Evolutionary conservation across 1,140 invertebrate genomes (phyloP), one percentile per base, ranked within the genome.

Genomic region (Sminthurides bifidus): DNA sequence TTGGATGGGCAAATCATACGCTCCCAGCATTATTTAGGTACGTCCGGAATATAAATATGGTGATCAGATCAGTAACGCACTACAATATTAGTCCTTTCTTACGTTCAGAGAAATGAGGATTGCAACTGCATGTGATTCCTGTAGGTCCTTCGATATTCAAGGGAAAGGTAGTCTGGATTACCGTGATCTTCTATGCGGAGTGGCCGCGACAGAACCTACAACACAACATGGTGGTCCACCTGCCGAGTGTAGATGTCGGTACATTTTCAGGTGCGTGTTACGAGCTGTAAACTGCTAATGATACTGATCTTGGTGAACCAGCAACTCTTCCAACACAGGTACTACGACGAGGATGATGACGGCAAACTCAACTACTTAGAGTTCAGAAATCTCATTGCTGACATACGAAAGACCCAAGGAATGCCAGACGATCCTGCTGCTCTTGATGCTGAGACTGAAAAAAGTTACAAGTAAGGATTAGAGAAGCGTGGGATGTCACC

Each of bases 171-270:
- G 69, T 31, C 59, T 77, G 15, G 68, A 65, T 12, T 75, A 68
- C 64, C 70, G 70, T 26, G 76, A 78, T 48, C 65, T 77, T 27
- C 58, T 78, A 37, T 59, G 71, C 17, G 77, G 76, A 14, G 44
- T 79, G 4, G 75, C 76, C 17, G 74, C 73, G 4, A 69, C 77
- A 58, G 77, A 79, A 53, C 75, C 73, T 0, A 63, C 54, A 19
- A 78, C 76, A n/a, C 72, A 71, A 30, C 76, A 79, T 69, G 77
- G 77, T 43, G 75, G 76, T 15, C 68, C 70, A 51, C 72, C 75
- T 17, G 77, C 74, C 0, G 76, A 79, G 66, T 70, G 76, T 58
- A 67, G 77, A 37, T 77, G 75, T 66, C 67, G 75, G 54, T 78
- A 76, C 55, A 77, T 78, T 33, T 79, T 77, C 56, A 58, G 58